Conservation (phyloP, 2,113 vertebrate species). For the Plestiodon gilberti region DNA sequence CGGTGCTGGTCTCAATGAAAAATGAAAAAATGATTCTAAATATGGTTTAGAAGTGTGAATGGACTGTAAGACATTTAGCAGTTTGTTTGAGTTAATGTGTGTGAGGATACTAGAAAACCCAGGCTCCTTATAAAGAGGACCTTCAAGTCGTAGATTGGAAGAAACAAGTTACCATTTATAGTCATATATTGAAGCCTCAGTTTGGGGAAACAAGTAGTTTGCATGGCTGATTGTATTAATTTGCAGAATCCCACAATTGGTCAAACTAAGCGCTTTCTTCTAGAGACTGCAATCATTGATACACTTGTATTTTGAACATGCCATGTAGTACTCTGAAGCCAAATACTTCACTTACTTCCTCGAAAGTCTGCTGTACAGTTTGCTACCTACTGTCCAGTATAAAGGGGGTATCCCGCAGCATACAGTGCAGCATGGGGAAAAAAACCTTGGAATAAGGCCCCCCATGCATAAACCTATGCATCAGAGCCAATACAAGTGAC, state of each 20-base stretch:
- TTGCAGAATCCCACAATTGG: background rate
- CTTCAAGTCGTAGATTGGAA: no score
- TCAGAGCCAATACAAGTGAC: background rate
- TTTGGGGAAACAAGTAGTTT: background rate
- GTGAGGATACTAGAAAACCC: background rate
- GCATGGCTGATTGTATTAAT: background rate
- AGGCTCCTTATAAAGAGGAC: no score
- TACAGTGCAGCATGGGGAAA: background rate
- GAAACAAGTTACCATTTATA: background rate
- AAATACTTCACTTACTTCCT: background rate
- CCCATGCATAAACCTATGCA: background rate
- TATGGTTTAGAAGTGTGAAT: background rate
- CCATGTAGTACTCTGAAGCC: background rate
- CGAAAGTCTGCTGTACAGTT: no score
- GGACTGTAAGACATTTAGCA: background rate
- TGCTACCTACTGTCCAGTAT: no score
- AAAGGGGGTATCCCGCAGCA: no score
- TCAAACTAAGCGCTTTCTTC: background rate
- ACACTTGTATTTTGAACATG: background rate
- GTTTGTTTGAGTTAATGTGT: background rate
- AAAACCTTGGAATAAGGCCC: background rate
- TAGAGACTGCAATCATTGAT: background rate
- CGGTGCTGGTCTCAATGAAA: no score
- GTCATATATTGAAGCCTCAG: background rate
- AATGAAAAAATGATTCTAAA: no score